Evolutionary conservation across 1,140 invertebrate species (phyloP).

Genomic region (Eupeodes corollae): DNA sequence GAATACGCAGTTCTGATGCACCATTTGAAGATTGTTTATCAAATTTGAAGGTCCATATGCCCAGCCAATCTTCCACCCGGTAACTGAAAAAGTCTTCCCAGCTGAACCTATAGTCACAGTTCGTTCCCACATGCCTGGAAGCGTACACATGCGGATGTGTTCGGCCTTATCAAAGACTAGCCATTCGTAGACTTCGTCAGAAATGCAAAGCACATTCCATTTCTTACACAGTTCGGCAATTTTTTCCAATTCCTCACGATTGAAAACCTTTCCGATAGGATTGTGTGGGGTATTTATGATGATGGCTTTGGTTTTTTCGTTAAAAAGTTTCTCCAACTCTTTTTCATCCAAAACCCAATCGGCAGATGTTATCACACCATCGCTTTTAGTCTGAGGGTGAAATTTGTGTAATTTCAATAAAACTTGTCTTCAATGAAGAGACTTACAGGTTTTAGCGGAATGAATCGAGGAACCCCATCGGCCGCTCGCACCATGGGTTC

Average conservation of each 20-base stretch:
- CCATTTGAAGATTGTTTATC: slow-evolving; percentile 67
- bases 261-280: slow-evolving; percentile 86
- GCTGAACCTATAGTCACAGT: slow-evolving; percentile 96
- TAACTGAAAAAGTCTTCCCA: slow-evolving; percentile 95
- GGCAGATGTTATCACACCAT: slow-evolving; percentile 47
- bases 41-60: slow-evolving; percentile 76
- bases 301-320: slow-evolving; percentile 83
- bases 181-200: slow-evolving; percentile 99
- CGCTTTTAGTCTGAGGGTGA: slow-evolving; percentile 13
- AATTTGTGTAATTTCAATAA: background rate
- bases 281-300: slow-evolving; percentile 96
- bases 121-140: slow-evolving; percentile 95
- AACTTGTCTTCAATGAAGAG: background rate
- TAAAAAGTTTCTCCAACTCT: slow-evolving; percentile 79
- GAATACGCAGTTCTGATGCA: slow-evolving; percentile 93
- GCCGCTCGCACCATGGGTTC: slow-evolving; percentile 84
- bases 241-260: slow-evolving; percentile 53
- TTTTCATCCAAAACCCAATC: slow-evolving; percentile 83
- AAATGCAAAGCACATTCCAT: slow-evolving; percentile 80
- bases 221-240: slow-evolving; percentile 86
- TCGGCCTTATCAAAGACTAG: slow-evolving; percentile 76
- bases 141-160: slow-evolving; percentile 83
- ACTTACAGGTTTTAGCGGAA: slow-evolving; percentile 72
- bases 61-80: slow-evolving; percentile 98
- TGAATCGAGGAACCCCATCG: slow-evolving; percentile 76